Evolutionary conservation across 2,888 invertebrate species (phyloP), one percentile per base, ranked within the genome.

Genomic region (Aricia artaxerxes): DNA sequence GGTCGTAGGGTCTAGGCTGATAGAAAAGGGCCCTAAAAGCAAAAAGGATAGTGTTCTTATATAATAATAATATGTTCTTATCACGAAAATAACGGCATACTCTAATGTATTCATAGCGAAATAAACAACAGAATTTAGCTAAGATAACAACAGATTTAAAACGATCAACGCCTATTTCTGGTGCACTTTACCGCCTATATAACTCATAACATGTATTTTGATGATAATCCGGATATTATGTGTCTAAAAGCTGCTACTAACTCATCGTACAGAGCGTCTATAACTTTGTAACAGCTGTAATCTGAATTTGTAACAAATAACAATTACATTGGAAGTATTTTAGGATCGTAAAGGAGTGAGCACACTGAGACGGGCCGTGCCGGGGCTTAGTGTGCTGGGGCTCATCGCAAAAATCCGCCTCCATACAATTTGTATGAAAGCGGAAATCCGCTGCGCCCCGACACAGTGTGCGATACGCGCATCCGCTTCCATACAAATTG

Each of bases 181-280:
- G 61, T 60, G 64, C 77, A 80, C 73, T 77, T 81, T 57, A 72
- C 69, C 64, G 79, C 72, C 16, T 53, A 78, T 64, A 79, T 76
- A 80, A 69, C 76, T 82, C 81, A 79, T 82, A 82, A 79, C 79
- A 24, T 79, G 73, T 79, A 82, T 82, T 82, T 82, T 82, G 81
- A 81, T 79, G 73, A 76, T 16, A 38, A 35, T 11, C 31, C 4
- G 76, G 24, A 35, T 53, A 13, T 24, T 53, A 13, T 24, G 73
- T 35, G 13, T 75, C 13, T 4, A 31, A 76, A 76, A 49, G 16
- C 53, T 76, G 35, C 35, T 76, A 57, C 53, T 57, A 57, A 49
- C 76, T 57, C 57, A 53, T 31, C 24, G 13, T 35, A 5, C 1
- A 64, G 9, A 9, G 24, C 0, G 1, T 2, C 11, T 69, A 69